Evolutionary conservation across 2,797 vertebrate species (phyloP).

Genomic region (Siniperca undulata): DNA sequence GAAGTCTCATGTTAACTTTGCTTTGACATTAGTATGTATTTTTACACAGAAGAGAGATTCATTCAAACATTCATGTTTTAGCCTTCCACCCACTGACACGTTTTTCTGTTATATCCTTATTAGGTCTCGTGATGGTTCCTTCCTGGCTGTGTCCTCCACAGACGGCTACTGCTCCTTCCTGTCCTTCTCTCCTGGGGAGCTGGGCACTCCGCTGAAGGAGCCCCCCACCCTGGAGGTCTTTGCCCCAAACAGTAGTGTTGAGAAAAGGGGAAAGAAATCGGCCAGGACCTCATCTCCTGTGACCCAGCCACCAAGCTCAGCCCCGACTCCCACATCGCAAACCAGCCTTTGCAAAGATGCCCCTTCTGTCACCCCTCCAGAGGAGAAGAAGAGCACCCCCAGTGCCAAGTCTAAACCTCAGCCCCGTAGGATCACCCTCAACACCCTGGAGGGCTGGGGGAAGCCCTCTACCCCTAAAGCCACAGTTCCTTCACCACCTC

Average conservation of each 20-base stretch:
- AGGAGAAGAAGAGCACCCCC: constrained; percentile 86
- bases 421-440: constrained; percentile 92
- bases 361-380: constrained; percentile 74
- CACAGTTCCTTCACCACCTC: constrained; percentile 41
- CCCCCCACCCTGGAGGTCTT: constrained; percentile 87
- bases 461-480: constrained; percentile 83
- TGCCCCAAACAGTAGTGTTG: constrained; percentile 79
- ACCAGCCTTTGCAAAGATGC: constrained; percentile 40
- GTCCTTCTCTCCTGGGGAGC: constrained; percentile 92
- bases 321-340: constrained; percentile 44
- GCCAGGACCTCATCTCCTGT: constrained; percentile 83
- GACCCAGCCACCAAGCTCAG: constrained; percentile 69
- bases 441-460: constrained; percentile 93
- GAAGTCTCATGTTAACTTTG: neutral
- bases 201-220: constrained; percentile 92
- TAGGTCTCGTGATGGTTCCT: constrained; percentile 95
- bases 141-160: constrained; percentile 96
- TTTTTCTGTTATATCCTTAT: constrained; percentile 36
- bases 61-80: neutral
- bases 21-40: neutral
- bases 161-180: constrained; percentile 98
- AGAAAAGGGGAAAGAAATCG: constrained; percentile 91
- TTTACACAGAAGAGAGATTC: neutral
- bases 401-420: constrained; percentile 82
- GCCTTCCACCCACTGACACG: neutral